These are phyloP conservation scores for Boleophthalmus pectinirostris DNA, from an alignment of 2,113 vertebrate species.

Conservation along the genomic window DNA sequence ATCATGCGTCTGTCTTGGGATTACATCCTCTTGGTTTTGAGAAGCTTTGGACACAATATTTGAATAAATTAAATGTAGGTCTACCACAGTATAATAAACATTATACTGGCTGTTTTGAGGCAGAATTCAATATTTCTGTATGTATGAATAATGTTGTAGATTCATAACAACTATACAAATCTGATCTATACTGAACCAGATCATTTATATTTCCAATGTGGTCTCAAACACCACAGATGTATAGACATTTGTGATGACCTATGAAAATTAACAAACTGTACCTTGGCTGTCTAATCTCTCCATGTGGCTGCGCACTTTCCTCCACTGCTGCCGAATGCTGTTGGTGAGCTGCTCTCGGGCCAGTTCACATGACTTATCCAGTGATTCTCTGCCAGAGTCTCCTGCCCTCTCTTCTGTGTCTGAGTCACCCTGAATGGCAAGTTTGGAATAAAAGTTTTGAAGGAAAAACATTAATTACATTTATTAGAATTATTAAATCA, in stretches of 20 bases:
- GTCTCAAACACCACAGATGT: neutral
- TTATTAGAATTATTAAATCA: no score
- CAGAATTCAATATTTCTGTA: no score
- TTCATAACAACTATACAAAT: no score
- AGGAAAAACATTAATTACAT: neutral
- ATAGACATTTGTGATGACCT: neutral
- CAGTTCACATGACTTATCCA: conserved; percentile 91
- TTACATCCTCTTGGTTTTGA: conserved; percentile 78
- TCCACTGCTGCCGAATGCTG: conserved; percentile 96
- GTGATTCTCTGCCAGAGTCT: conserved; percentile 83
- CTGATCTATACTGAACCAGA: no score
- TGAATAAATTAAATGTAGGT: neutral
- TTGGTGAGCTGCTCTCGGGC: conserved; percentile 92
- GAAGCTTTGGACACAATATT: conserved; percentile 73
- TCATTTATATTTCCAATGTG: no score
- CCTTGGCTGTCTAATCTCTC: conserved; percentile 94
- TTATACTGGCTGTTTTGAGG: no score
- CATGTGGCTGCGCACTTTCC: conserved; percentile 91
- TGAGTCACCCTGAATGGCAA: conserved; percentile 75
- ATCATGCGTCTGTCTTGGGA: conserved; percentile 87
- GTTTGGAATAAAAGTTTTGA: neutral
- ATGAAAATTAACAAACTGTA: conserved; percentile 43
- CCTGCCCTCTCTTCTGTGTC: conserved; percentile 84
- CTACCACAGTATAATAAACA: neutral
- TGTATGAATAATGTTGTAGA: no score